Percentiles rank a stretch among this genome's conserved stretches.
phyloP scores from a whole-genome alignment of 2,888 invertebrate genomes.

The Siphlonurus alternatus region DNA sequence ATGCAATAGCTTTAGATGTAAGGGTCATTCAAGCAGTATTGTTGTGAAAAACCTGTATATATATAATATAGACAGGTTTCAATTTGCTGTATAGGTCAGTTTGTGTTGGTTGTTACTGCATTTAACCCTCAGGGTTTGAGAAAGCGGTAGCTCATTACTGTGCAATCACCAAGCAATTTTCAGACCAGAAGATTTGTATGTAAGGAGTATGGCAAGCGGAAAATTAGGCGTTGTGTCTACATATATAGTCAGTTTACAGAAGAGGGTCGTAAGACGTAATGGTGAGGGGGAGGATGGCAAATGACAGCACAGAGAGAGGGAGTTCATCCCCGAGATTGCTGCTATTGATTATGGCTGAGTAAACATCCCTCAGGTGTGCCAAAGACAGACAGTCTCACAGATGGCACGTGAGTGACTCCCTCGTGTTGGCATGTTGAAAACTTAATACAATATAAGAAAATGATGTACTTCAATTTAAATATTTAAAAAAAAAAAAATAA shows the following conservation, averaged over 20 bases:
- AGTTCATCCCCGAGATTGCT: not conserved
- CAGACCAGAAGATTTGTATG: not conserved
- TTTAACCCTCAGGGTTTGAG: not conserved
- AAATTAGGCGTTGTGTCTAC: conserved; percentile 4
- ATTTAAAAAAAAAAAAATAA: too few species aligned
- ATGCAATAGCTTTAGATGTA: too few species aligned
- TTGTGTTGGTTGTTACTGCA: too few species aligned
- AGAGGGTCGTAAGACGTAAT: not conserved
- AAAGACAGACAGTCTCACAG: too few species aligned
- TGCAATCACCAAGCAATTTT: not conserved
- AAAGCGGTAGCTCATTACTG: not conserved
- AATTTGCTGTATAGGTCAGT: too few species aligned
- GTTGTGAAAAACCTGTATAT: too few species aligned
- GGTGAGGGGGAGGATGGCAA: not conserved
- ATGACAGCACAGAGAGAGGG: not conserved
- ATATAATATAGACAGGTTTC: too few species aligned
- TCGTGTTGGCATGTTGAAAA: too few species aligned
- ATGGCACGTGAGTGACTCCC: too few species aligned
- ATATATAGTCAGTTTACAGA: not conserved
- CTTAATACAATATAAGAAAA: too few species aligned
- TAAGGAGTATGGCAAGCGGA: not conserved
- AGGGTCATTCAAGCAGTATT: too few species aligned
- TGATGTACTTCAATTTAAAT: too few species aligned
- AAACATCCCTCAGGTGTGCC: not conserved
- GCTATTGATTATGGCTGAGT: not conserved